Base-by-base conservation (phyloP, 2,888 invertebrate genomes). In the Scaeva pyrastri region DNA sequence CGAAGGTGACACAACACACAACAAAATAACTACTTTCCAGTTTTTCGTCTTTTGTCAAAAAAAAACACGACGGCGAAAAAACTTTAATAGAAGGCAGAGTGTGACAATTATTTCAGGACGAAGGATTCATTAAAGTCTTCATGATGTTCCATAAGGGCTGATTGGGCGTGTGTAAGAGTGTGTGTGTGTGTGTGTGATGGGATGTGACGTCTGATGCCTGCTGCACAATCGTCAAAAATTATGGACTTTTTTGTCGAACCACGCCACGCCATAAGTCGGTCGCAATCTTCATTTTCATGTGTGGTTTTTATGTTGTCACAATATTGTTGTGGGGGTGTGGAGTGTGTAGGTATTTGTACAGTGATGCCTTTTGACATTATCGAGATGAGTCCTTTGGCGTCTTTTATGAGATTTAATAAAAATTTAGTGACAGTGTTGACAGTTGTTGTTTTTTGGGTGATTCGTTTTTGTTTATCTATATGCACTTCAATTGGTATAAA, bases 41-140 rank as follows among this genome's bases (percentile, higher is more conserved):
- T 66, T 74, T 48, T 60, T 48, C 58, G 70, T 55, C 21, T 21
- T 19, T 56, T 55, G n/a, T 78, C 19, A 36, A 10, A 14, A 62
- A 23, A 62, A 62, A 23, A 31, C 31, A n/a, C 31, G 31, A 31
- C n/a, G n/a, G 8, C 31, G 6, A 31, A 31, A 43, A 39, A 43
- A 26, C 36, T 73, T n/a, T 70, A 72, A 76, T 68, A 62, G 68
- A 26, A 78, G 73, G 70, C 72, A 78, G 77, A 56, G 80, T 72
- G 84, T 75, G 79, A 79, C 84, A 84, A 84, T 84, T 80, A 84
- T 75, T 74, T 71, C 56, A 68, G 41, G 19, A 48, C 48, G 19
- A 66, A 48, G 23, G 55, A 79, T 75, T 84, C 74, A 74, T 84
- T 74, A 84, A 52, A 52, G 23, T 52, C 23, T 52, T n/a, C 6